phyloP scores from a whole-genome alignment of 2,888 invertebrate species.

The Cryptophagus acutangulus region DNA sequence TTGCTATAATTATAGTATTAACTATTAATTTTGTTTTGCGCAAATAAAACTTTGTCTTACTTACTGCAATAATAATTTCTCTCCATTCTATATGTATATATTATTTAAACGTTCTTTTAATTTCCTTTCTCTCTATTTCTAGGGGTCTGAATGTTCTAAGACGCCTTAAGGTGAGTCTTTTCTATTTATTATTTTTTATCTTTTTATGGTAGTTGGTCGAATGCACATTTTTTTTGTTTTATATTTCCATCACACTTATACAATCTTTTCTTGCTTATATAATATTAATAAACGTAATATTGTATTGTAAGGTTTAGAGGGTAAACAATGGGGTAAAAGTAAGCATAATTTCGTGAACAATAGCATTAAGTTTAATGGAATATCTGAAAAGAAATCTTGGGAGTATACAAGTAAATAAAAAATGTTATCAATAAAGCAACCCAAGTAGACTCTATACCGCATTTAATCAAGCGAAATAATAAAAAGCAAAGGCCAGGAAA shows the following conservation, averaged over 20 bases:
- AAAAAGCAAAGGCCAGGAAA: constrained; percentile 29
- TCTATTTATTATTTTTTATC: constrained; percentile 22
- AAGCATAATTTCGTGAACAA: no score
- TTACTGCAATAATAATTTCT: constrained; percentile 12
- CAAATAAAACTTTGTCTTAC: constrained; percentile 4
- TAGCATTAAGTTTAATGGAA: no score
- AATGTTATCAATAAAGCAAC: background rate
- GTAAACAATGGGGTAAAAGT: no score
- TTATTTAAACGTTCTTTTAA: constrained; percentile 37
- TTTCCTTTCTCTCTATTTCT: constrained; percentile 42
- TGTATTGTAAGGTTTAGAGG: no score
- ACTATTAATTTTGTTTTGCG: background rate
- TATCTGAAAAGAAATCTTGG: no score
- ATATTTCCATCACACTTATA: background rate
- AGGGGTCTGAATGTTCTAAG: constrained; percentile 46
- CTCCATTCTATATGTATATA: constrained; percentile 25
- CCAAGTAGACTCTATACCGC: constrained; percentile 21
- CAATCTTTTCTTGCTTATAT: background rate
- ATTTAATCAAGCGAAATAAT: constrained; percentile 37
- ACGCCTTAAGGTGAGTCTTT: constrained; percentile 45
- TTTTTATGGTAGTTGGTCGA: constrained; percentile 15
- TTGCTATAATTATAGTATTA: no score
- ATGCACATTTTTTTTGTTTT: constrained; percentile 6
- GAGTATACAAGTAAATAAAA: constrained; percentile 3
- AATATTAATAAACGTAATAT: no score